Evolutionary conservation across 2,888 invertebrate genomes (phyloP), one percentile per base, ranked within the genome.

Genomic region (Orthosia cruda): DNA sequence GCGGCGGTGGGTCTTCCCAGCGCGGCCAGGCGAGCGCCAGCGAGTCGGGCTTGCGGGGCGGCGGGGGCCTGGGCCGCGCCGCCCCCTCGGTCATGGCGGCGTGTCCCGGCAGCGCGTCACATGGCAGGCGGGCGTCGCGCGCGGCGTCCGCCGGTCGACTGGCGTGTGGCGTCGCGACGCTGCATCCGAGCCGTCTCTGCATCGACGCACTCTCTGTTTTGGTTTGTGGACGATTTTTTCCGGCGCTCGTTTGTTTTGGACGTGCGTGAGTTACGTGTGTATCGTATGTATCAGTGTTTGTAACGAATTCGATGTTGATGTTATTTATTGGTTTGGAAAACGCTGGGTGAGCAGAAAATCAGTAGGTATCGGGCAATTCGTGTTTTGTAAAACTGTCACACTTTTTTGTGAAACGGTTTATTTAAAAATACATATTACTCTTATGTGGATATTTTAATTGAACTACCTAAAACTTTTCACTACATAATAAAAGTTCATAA

Each of bases 1-100:
- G 97, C 65, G 97, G 97, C 71, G 97, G 97, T n/a, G 96, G 96
- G 84, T 96, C 96, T 59, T 96, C 96, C 94, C 95, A 94, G 88
- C 95, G 94, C 84, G 95, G 91, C 94, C 94, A 95, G 71, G 92
- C 90, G 72, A 96, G 93, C 74, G 93, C 92, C 72, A 95, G 92
- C 86, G 94, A 94, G 94, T 94, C 94, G 77, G 96, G 96, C 91
- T 96, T 96, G 89, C 96, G 96, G 93, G 96, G 96, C 94, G 96
- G 96, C 94, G 96, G 95, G 88, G 96, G 96, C 95, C 95, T 91
- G 82, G 95, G 95, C 94, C 96, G 92, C 91, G 93, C 95, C 95
- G 95, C 95, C 94, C 95, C 96, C 94, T 93, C 95, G 91, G 94
- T 95, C 95, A 95, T 95, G 91, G 91, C 93, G 91, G 90, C 93